Conservation (phyloP, 2,888 invertebrate species). For the Bruchidius siliquastri region DNA sequence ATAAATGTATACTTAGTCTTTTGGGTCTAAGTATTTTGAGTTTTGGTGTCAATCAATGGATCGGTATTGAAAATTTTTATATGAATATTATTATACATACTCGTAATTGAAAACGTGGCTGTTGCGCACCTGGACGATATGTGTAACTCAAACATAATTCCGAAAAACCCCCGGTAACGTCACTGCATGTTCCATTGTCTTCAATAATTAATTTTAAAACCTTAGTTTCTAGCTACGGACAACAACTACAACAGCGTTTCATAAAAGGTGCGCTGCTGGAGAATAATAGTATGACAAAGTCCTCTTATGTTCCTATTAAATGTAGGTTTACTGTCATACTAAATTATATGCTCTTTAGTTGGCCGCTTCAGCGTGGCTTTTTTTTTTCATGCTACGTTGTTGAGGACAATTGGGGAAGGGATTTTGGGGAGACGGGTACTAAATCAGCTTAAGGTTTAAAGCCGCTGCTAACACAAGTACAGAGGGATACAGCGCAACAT, state of each 20-base stretch:
- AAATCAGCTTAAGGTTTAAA: background rate
- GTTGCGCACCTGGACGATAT: too few species aligned
- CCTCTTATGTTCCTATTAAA: constrained; percentile 18
- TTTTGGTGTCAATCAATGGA: too few species aligned
- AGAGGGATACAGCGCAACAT: background rate
- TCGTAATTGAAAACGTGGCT: too few species aligned
- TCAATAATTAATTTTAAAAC: background rate
- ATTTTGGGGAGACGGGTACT: background rate
- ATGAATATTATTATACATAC: too few species aligned
- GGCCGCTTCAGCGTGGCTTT: background rate
- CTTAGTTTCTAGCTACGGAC: background rate
- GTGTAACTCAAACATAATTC: background rate
- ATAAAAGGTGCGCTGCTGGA: background rate
- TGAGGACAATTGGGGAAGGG: background rate
- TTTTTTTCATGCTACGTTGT: background rate
- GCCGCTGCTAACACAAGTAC: background rate
- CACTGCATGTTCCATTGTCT: background rate
- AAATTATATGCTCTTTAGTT: constrained; percentile 11
- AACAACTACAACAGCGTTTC: background rate
- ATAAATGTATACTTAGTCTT: too few species aligned
- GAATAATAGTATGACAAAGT: constrained; percentile 15
- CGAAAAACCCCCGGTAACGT: background rate
- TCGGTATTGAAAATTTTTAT: too few species aligned
- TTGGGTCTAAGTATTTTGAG: too few species aligned
- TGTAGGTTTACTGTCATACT: constrained; percentile 14